Conservation (phyloP, 2,888 invertebrate genomes). For the Aproaerema taeniolella region DNA sequence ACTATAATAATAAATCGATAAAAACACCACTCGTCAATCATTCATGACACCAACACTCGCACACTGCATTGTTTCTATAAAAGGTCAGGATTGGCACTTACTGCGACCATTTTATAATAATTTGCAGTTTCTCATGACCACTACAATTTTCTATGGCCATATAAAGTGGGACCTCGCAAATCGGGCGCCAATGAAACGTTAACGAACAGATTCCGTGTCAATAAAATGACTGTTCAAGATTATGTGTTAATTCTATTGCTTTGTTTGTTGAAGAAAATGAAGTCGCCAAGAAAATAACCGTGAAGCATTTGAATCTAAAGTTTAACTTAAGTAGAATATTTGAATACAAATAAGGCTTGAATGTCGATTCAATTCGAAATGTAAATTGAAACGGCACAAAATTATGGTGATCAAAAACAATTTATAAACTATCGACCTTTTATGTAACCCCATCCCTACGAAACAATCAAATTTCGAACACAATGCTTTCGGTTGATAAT, state of each 20-base stretch:
- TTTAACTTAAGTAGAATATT: too few relatives aligned
- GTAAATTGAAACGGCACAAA: too few relatives aligned
- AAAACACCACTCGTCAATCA: conserved; percentile 11
- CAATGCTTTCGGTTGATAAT: conserved; percentile 67
- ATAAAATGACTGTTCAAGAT: not conserved
- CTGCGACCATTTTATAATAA: conserved; percentile 21
- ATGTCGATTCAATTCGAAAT: too few relatives aligned
- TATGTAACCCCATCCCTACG: conserved; percentile 33
- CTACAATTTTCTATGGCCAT: conserved; percentile 14
- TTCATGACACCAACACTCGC: conserved; percentile 6
- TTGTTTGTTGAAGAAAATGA: not conserved
- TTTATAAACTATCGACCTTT: not conserved
- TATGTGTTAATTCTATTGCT: not conserved
- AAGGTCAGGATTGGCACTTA: conserved; percentile 22
- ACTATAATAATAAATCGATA: conserved; percentile 2
- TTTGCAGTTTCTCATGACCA: conserved; percentile 16
- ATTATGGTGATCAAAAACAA: too few relatives aligned
- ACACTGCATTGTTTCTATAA: conserved; percentile 16
- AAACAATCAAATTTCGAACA: conserved; percentile 64
- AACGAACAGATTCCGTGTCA: conserved; percentile 4
- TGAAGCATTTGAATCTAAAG: not conserved
- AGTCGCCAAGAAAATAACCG: not conserved
- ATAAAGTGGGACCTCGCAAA: conserved; percentile 13
- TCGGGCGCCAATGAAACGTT: conserved; percentile 13
- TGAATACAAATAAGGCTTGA: too few relatives aligned